Evolutionary conservation across 2,113 vertebrate species (phyloP).

Genomic region (Drymodes brunneopygia): DNA sequence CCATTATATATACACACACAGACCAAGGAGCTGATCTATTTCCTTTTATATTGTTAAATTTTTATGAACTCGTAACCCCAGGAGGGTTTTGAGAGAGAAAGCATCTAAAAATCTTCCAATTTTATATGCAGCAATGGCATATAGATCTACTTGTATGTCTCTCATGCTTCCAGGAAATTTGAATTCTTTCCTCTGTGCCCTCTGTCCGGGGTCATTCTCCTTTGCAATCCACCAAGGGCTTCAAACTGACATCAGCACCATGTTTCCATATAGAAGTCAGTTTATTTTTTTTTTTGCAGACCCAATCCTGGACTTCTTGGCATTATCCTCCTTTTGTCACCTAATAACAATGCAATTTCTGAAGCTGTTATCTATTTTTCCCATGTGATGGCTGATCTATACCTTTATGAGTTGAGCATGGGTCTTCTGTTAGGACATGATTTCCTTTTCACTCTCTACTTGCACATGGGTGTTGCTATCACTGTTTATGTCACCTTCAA

Average conservation of each 20-base stretch:
- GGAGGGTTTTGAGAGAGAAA: not conserved
- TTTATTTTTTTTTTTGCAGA: not conserved
- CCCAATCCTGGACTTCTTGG: not conserved
- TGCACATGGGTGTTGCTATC: not conserved
- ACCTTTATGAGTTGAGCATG: not conserved
- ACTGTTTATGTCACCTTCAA: not conserved
- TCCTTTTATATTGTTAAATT: not conserved
- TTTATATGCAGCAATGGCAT: not conserved
- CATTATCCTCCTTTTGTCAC: not conserved
- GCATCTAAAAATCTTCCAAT: not conserved
- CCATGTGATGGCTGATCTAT: not conserved
- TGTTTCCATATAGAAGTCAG: not conserved
- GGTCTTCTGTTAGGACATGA: not conserved
- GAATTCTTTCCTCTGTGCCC: not conserved
- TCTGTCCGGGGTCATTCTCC: not conserved
- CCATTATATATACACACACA: not conserved
- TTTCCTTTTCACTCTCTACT: not conserved
- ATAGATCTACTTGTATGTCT: not conserved
- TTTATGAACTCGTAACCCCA: not conserved
- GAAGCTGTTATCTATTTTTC: not conserved
- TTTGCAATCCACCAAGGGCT: not conserved
- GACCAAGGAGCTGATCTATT: not conserved
- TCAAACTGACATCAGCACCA: not conserved
- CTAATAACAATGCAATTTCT: not conserved
- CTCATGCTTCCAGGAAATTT: not conserved